Evolutionary conservation across 1,140 invertebrate genomes (phyloP).

Genomic region (Gryon sp.): DNA sequence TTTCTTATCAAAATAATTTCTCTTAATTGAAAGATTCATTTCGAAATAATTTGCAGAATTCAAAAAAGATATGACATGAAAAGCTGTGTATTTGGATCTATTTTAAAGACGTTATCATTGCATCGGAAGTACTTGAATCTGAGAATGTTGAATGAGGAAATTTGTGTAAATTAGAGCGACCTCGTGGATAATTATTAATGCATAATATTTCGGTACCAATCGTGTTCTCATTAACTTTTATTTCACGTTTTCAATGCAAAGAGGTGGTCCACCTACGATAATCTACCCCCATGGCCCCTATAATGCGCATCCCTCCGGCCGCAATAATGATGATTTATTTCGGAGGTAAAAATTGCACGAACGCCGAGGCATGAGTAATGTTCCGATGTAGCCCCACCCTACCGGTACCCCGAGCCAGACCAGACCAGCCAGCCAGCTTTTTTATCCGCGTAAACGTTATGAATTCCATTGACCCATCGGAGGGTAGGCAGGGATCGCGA

Average conservation of each 20-base stretch:
- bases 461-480: conserved; percentile 76
- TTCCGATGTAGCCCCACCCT: conserved; percentile 72
- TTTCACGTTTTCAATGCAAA: conserved; percentile 42
- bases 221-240: conserved; percentile 51
- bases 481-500: conserved; percentile 63
- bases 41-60: too few relatives aligned
- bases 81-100: too few relatives aligned
- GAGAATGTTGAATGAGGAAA: too few relatives aligned
- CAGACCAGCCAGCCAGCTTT: conserved; percentile 67
- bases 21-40: too few relatives aligned
- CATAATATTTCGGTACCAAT: conserved; percentile 31
- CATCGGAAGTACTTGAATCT: too few relatives aligned
- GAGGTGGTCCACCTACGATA: conserved; percentile 68
- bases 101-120: too few relatives aligned
- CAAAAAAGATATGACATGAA: too few relatives aligned
- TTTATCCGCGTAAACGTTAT: conserved; percentile 74
- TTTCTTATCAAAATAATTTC: too few relatives aligned
- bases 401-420: conserved; percentile 54
- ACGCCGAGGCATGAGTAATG: conserved; percentile 76
- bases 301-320: conserved; percentile 75
- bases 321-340: conserved; percentile 79
- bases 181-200: conserved; percentile 35
- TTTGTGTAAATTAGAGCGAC: too few relatives aligned
- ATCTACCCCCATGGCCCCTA: conserved; percentile 74
- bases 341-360: conserved; percentile 77